These are phyloP conservation scores for Pararge aegeria DNA, from an alignment of 1,140 invertebrate genomes.

Conservation along the genomic window DNA sequence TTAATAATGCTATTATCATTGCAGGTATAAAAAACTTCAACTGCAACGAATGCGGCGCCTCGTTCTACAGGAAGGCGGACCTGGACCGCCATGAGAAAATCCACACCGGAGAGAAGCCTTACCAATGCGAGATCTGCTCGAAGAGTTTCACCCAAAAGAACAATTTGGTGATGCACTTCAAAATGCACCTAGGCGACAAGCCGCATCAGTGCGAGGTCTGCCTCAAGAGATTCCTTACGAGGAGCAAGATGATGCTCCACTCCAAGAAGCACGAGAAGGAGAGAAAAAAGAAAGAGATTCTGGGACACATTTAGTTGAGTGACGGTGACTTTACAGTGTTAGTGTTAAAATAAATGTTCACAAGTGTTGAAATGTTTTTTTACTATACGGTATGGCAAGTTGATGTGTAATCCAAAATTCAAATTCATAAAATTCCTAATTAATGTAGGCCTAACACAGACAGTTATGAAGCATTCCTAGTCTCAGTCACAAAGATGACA, in stretches of 20 bases:
- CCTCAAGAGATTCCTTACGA: constrained; percentile 56
- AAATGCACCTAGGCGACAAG: constrained; percentile 60
- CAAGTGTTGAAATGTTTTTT: no score
- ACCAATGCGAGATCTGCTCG: constrained; percentile 59
- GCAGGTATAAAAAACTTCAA: constrained; percentile 58
- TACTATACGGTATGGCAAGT: no score
- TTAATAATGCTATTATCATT: no score
- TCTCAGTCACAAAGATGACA: no score
- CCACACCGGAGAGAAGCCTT: constrained; percentile 57
- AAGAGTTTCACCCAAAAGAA: constrained; percentile 67
- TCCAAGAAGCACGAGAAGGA: constrained; percentile 60
- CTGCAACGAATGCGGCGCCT: constrained; percentile 50
- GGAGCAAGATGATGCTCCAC: constrained; percentile 59
- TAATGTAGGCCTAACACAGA: no score
- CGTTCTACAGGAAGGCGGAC: constrained; percentile 64
- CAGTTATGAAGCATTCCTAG: no score
- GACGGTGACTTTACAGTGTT: no score
- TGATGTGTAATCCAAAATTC: no score
- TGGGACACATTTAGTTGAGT: constrained; percentile 18
- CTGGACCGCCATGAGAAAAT: constrained; percentile 61
- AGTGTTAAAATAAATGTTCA: no score
- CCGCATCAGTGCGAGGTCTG: constrained; percentile 53
- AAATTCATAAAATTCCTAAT: no score
- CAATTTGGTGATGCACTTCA: constrained; percentile 65
- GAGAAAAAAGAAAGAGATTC: constrained; percentile 43